Evolutionary conservation across 2,888 invertebrate genomes (phyloP), one percentile per base, ranked within the genome.

Genomic region (Amphipyra tragopoginis): DNA sequence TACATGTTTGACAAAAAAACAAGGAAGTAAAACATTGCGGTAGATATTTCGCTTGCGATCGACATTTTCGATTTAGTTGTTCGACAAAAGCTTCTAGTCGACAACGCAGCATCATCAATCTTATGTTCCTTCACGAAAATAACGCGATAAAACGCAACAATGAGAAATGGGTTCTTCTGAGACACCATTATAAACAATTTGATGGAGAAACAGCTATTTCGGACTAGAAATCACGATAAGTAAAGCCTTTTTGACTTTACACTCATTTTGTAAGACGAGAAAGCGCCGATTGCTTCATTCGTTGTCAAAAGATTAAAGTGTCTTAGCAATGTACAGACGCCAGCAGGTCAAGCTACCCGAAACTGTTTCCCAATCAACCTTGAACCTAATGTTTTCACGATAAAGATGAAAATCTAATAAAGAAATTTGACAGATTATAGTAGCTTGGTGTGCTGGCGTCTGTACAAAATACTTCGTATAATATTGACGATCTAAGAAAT

Each of bases 41-140:
- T 55, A 38, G 15, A 40, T 55, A 52, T 59, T 77, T 10, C 40
- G 33, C 26, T 55, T 42, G 52, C 65, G 65, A 74, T 72, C 65
- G 80, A 75, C 76, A 70, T 67, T 75, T 80, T 73, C 76, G 76
- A 79, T 79, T 73, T 76, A 82, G 75, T 77, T 78, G 72, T 80
- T 72, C 66, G 65, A 72, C 68, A 72, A 73, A 68, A 65, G 54
- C 57, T 55, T 58, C 53, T 60, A 62, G 54, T 42, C 50, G 61
- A 57, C 55, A 64, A 65, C 58, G 49, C 50, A 14, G 34, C 34
- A 40, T 71, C 82, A 82, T 82, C 72, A 76, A 84, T 84, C 84
- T 82, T 79, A 48, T 5, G 45, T 54, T 56, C 72, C 60, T 59
- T 60, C 68, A 49, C 55, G 58, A 72, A 76, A 78, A 72, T 68